These are phyloP conservation scores for Brachionus sp. DNA, from an alignment of 1,140 invertebrate species.

Conservation along the genomic window DNA sequence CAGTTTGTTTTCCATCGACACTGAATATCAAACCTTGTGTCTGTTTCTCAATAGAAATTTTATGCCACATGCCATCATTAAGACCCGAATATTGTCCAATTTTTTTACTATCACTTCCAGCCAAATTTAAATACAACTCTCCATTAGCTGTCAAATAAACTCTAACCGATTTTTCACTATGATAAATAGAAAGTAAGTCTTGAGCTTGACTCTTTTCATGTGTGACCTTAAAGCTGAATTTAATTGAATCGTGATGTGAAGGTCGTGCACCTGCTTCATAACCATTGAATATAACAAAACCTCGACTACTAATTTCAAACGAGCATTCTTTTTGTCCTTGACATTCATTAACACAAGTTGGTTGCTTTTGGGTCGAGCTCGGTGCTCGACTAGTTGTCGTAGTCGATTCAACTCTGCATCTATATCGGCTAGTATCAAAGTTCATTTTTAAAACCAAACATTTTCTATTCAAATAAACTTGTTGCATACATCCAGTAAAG, in stretches of 20 bases:
- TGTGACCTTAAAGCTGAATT: constrained; percentile 1
- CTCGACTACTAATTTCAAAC: neutral
- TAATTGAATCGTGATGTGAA: neutral
- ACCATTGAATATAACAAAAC: constrained; percentile 17
- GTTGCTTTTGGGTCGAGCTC: neutral
- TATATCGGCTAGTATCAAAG: neutral
- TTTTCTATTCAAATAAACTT: constrained; percentile 4
- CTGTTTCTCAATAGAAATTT: neutral
- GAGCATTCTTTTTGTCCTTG: neutral
- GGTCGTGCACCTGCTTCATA: neutral
- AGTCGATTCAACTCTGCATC: neutral
- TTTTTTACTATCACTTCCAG: neutral
- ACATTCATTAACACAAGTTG: neutral
- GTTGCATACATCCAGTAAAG: constrained; percentile 26
- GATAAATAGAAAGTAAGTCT: neutral
- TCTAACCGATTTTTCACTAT: neutral
- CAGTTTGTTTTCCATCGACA: neutral
- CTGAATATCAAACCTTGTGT: neutral
- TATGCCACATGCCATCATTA: constrained; percentile 19
- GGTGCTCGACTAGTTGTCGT: neutral
- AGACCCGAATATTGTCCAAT: neutral
- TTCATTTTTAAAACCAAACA: constrained; percentile 6
- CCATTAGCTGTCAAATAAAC: neutral
- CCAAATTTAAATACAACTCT: neutral
- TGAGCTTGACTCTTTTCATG: neutral